Conservation (phyloP, 2,797 vertebrate species). For the Hydrocynus forskahlii region DNA sequence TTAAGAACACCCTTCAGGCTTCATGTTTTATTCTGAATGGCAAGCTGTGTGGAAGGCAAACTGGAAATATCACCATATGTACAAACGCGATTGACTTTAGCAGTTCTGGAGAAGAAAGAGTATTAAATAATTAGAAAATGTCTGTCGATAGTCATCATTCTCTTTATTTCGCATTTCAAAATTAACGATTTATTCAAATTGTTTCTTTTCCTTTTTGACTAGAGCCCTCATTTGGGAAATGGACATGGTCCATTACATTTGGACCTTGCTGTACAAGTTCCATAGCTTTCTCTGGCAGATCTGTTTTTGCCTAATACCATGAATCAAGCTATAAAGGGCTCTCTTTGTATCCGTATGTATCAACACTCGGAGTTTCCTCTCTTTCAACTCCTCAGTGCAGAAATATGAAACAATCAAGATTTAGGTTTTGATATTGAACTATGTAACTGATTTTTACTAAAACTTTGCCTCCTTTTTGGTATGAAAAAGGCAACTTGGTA, state of each 20-base stretch:
- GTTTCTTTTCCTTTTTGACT: conserved; percentile 1
- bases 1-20: conserved; percentile 30
- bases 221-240: conserved; percentile 38
- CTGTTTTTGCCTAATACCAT: neutral
- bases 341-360: conserved; percentile 38
- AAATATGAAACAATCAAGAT: conserved; percentile 26
- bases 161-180: conserved; percentile 15
- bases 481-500: conserved; percentile 32
- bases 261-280: conserved; percentile 19
- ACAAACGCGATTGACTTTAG: conserved; percentile 12
- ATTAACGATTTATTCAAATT: conserved; percentile 25
- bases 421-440: conserved; percentile 49
- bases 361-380: conserved; percentile 25
- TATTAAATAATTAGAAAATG: neutral
- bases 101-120: neutral
- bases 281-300: conserved; percentile 1
- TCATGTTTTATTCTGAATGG: conserved; percentile 48
- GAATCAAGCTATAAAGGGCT: conserved; percentile 49
- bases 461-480: conserved; percentile 29
- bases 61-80: conserved; percentile 3
- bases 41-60: conserved; percentile 58
- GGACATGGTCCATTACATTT: conserved; percentile 17
- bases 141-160: conserved; percentile 9
- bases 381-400: conserved; percentile 50
- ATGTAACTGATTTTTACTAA: conserved; percentile 35